phyloP scores from a whole-genome alignment of 2,797 vertebrate genomes.

The Melanotaenia boesemani region DNA sequence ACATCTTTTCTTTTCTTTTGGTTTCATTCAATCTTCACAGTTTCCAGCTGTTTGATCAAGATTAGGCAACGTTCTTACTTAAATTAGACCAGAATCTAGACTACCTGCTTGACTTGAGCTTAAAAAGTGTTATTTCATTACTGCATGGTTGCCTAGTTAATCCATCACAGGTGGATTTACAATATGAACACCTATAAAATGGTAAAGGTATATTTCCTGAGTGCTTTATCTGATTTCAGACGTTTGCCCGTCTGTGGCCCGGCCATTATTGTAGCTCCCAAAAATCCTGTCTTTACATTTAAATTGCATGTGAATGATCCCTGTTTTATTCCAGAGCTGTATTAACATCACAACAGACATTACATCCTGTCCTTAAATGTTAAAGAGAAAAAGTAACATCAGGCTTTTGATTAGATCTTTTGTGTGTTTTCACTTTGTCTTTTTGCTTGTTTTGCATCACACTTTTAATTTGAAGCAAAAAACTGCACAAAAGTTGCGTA shows the following conservation, averaged over 20 bases:
- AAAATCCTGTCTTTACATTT: not conserved
- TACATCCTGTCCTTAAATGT: not conserved
- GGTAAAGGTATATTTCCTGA: not conserved
- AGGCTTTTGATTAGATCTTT: not conserved
- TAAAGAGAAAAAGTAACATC: not conserved
- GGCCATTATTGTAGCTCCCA: not conserved
- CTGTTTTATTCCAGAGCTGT: not conserved
- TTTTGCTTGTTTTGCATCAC: constrained; percentile 33
- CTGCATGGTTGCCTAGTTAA: not conserved
- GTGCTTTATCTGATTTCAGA: not conserved
- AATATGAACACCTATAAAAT: not conserved
- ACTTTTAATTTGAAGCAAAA: constrained; percentile 55
- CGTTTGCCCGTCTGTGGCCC: not conserved
- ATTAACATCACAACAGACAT: not conserved
- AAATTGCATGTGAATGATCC: not conserved
- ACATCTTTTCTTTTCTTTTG: no score
- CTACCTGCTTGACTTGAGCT: no score
- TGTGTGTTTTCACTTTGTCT: not conserved
- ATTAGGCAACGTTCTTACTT: no score
- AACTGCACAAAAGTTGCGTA: constrained; percentile 35
- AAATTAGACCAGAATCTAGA: no score
- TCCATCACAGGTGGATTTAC: not conserved
- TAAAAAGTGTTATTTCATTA: not conserved
- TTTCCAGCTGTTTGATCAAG: no score
- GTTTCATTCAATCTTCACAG: no score